Evolutionary conservation across 2,888 invertebrate genomes (phyloP).

Genomic region (Eledona agricola): DNA sequence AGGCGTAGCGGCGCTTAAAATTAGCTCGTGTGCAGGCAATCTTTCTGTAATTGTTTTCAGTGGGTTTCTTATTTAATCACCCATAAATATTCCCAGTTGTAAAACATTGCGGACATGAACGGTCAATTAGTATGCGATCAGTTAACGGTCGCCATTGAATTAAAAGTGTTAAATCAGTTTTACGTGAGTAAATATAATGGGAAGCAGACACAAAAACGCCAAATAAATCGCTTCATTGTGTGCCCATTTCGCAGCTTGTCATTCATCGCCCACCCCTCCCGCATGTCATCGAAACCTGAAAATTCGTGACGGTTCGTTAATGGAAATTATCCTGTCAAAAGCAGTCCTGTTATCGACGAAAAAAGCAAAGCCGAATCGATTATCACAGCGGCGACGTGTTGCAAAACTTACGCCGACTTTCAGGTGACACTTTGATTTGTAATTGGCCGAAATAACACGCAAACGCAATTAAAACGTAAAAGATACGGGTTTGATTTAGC

Average conservation of each 20-base stretch:
- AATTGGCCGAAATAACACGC: conserved; percentile 11
- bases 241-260: neutral
- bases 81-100: conserved; percentile 18
- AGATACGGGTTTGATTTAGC: too few relatives aligned
- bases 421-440: conserved; percentile 19
- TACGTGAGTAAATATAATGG: conserved; percentile 16
- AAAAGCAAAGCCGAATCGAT: conserved; percentile 13
- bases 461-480: conserved; percentile 15
- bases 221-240: conserved; percentile 3
- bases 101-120: conserved; percentile 6
- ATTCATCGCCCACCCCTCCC: neutral
- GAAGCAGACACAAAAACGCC: conserved; percentile 7
- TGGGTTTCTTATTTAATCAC: conserved; percentile 4
- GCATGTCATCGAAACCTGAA: conserved; percentile 1
- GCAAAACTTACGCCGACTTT: conserved; percentile 6
- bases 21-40: too few relatives aligned
- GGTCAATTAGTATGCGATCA: conserved; percentile 25
- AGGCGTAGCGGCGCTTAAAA: neutral
- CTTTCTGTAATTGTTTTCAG: conserved; percentile 4
- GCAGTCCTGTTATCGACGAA: conserved; percentile 2
- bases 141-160: conserved; percentile 20
- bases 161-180: conserved; percentile 23
- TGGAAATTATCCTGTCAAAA: conserved; percentile 22
- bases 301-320: conserved; percentile 1
- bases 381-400: conserved; percentile 7